Conservation (phyloP, 2,797 vertebrate genomes). For the Sphenopsis melanotis region DNA sequence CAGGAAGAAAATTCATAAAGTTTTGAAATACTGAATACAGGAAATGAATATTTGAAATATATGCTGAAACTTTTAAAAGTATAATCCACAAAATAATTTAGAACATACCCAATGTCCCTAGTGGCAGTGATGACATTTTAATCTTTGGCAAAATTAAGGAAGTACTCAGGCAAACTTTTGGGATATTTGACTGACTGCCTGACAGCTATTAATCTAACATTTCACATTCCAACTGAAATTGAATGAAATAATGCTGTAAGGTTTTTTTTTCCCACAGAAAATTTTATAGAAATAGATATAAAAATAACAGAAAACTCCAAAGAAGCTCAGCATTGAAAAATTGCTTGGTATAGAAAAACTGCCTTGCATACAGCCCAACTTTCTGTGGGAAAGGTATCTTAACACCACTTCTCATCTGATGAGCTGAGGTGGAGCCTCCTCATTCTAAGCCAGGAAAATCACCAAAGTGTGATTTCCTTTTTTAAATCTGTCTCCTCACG, state of each 20-base stretch:
- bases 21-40: neutral
- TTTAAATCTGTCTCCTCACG: neutral
- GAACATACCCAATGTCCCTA: neutral
- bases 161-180: neutral
- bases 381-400: neutral
- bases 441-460: constrained; percentile 2
- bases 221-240: neutral
- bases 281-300: neutral
- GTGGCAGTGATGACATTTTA: constrained; percentile 27
- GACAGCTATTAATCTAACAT: constrained; percentile 1
- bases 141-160: constrained; percentile 28
- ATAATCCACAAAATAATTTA: neutral
- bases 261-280: neutral
- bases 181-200: constrained; percentile 8
- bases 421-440: neutral
- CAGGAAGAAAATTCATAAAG: neutral
- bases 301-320: neutral
- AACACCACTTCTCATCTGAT: neutral
- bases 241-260: neutral
- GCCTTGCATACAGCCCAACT: neutral
- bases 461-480: constrained; percentile 7
- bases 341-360: neutral
- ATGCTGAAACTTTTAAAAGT: constrained; percentile 3
- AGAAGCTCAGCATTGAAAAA: neutral
- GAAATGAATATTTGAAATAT: neutral